A percentile compares a stretch with the other conserved stretches of the same genome.
Evolutionary conservation across 92 coral and sea anemone genomes (phyloP).

Genomic region (Porites divaricata): DNA sequence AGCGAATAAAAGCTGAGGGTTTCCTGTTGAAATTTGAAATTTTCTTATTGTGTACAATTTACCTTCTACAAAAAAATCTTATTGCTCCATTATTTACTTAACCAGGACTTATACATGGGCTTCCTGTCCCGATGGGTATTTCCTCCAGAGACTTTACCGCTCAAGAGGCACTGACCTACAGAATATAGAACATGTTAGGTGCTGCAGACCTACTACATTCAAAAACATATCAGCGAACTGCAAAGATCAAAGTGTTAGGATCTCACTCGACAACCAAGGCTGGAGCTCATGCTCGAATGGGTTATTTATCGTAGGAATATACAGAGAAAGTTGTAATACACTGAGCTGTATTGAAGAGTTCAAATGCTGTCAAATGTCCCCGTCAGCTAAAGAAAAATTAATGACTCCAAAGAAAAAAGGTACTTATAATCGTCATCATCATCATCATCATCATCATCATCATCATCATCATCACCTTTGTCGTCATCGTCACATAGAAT

Average conservation of each 20-base stretch:
- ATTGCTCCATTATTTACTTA: no score
- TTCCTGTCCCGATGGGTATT: conserved; percentile 2
- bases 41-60: no score
- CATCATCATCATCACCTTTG: no score
- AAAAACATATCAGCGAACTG: neutral
- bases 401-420: no score
- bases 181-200: neutral
- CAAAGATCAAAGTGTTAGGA: neutral
- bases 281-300: neutral
- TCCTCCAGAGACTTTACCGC: neutral
- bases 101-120: neutral
- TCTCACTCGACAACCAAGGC: neutral
- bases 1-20: no score
- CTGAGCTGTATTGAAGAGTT: neutral
- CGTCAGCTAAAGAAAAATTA: neutral
- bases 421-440: no score
- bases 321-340: neutral
- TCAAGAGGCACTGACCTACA: neutral
- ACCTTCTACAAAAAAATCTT: no score
- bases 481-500: no score
- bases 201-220: neutral
- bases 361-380: neutral
- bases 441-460: no score
- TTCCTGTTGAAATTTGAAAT: no score
- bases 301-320: neutral